phyloP scores from a whole-genome alignment of 2,888 invertebrate genomes.

The Sipha maydis region DNA sequence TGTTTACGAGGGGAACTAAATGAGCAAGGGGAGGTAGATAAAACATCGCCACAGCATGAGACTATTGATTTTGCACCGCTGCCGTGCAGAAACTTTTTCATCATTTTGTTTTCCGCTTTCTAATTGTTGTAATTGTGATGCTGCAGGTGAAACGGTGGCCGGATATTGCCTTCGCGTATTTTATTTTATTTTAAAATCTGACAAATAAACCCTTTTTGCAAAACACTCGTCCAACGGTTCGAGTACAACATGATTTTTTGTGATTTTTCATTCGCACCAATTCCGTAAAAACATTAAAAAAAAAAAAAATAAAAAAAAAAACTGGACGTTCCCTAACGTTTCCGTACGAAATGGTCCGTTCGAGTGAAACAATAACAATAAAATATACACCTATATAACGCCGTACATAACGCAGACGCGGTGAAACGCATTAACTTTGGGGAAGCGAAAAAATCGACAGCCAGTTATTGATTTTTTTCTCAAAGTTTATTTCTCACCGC shows the following conservation, averaged over 20 bases:
- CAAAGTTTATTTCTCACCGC: no score
- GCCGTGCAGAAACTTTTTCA: background rate
- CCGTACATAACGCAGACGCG: no score
- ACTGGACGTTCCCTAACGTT: no score
- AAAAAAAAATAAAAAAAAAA: no score
- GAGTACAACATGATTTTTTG: background rate
- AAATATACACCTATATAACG: no score
- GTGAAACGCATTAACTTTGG: no score
- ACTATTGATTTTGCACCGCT: constrained; percentile 13
- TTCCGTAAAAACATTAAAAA: no score
- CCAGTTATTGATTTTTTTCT: no score
- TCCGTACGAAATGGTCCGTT: no score
- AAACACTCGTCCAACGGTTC: background rate
- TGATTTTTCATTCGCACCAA: no score
- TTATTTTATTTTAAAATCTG: background rate
- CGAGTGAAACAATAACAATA: no score
- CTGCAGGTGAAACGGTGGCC: background rate
- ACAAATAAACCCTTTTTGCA: background rate
- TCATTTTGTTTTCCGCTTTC: background rate
- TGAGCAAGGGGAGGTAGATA: background rate
- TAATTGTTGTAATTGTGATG: background rate
- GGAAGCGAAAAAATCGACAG: no score
- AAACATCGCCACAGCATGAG: background rate
- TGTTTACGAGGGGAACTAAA: constrained; percentile 44
- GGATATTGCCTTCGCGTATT: background rate